These are phyloP conservation scores for Eptesicus fuscus DNA, from an alignment of 2,113 vertebrate genomes.

Conservation along the genomic window DNA sequence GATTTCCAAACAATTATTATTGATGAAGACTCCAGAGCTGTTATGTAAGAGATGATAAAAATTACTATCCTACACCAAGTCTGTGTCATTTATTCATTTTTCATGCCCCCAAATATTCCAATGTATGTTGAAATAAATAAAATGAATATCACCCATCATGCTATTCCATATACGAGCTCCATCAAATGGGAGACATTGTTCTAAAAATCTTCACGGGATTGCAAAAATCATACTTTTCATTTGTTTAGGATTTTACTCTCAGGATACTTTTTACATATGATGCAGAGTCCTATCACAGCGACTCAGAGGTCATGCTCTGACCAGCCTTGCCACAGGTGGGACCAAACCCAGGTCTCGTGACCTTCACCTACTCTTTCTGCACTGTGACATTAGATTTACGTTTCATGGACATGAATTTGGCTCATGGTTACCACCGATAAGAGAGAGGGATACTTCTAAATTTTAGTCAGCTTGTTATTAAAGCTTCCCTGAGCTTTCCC, in stretches of 20 bases:
- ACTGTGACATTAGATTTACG: neutral
- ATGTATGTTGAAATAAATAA: neutral
- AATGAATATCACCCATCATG: neutral
- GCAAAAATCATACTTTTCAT: neutral
- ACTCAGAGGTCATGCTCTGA: neutral
- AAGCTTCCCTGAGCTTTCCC: neutral
- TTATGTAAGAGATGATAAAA: conserved; percentile 1
- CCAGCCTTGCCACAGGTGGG: neutral
- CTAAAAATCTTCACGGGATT: neutral
- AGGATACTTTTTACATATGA: neutral
- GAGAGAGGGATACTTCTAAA: neutral
- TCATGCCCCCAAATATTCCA: neutral
- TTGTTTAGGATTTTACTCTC: neutral
- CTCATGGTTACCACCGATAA: neutral
- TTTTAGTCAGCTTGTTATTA: neutral
- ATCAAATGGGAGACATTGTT: neutral
- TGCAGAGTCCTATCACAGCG: neutral
- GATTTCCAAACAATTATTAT: neutral
- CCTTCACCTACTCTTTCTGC: neutral
- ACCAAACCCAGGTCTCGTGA: neutral
- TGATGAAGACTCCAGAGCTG: neutral
- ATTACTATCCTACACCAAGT: neutral
- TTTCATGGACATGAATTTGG: neutral
- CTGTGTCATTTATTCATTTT: neutral
- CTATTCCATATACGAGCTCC: neutral